Conservation (phyloP, 2,888 invertebrate species). For the Anorthoa munda region DNA sequence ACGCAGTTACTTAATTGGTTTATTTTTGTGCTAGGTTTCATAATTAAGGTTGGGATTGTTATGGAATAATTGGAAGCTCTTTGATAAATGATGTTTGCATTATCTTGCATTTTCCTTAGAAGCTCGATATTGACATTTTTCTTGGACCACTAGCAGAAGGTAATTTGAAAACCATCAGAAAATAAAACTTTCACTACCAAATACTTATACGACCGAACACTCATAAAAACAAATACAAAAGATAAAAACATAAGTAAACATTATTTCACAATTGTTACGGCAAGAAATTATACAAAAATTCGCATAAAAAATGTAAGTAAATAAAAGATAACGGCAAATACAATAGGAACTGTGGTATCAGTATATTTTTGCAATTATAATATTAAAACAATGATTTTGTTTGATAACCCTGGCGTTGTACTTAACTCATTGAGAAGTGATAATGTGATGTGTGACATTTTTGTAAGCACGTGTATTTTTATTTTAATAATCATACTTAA, state of each 20-base stretch:
- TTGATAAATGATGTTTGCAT: neutral
- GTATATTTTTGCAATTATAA: slow-evolving; percentile 43
- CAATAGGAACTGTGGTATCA: slow-evolving; percentile 48
- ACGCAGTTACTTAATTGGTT: slow-evolving; percentile 1
- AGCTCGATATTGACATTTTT: too few species aligned
- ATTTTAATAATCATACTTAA: too few species aligned
- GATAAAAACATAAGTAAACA: slow-evolving; percentile 24
- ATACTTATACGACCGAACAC: neutral
- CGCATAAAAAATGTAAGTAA: slow-evolving; percentile 9
- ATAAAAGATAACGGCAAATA: slow-evolving; percentile 9
- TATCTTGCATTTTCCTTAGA: neutral
- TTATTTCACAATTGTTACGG: slow-evolving; percentile 11
- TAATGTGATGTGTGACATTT: neutral
- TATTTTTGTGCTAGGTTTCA: neutral
- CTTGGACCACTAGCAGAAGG: too few species aligned
- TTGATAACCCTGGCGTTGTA: slow-evolving; percentile 37
- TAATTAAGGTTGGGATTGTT: neutral
- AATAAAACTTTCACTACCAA: neutral
- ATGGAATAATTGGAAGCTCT: neutral
- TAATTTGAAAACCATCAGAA: neutral
- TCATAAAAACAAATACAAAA: slow-evolving; percentile 17
- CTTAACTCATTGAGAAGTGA: slow-evolving; percentile 24
- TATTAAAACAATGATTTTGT: slow-evolving; percentile 39
- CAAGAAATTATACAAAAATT: slow-evolving; percentile 1
- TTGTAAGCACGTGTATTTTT: slow-evolving; percentile 16